Conservation (phyloP, 2,888 invertebrate species). For the Coleophora deauratella region DNA sequence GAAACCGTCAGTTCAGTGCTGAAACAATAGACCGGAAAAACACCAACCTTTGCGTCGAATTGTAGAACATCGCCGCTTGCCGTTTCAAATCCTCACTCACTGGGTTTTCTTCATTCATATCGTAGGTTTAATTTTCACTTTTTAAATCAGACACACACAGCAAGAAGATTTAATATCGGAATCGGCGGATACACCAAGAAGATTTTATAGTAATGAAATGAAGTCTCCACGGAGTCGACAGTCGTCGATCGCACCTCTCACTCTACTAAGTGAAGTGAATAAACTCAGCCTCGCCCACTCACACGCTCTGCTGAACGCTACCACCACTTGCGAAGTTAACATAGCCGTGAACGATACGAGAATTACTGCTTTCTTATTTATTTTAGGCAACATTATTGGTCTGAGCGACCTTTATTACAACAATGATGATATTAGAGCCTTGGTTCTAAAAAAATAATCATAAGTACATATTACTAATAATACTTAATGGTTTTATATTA, state of each 20-base stretch:
- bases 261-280: slow-evolving; percentile 30
- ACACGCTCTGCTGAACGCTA: slow-evolving; percentile 31
- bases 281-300: slow-evolving; percentile 33
- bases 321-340: slow-evolving; percentile 44
- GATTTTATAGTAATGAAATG: not conserved
- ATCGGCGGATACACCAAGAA: not conserved
- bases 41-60: slow-evolving; percentile 59
- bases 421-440: no score
- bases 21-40: slow-evolving; percentile 11
- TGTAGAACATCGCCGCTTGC: slow-evolving; percentile 66
- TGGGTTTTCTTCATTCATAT: slow-evolving; percentile 58
- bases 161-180: not conserved
- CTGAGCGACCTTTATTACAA: no score
- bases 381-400: not conserved
- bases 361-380: slow-evolving; percentile 7
- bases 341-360: slow-evolving; percentile 28
- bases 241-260: slow-evolving; percentile 65
- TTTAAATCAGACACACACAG: not conserved
- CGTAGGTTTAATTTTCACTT: slow-evolving; percentile 5
- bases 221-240: slow-evolving; percentile 24
- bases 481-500: no score
- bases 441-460: no score
- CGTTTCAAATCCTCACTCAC: slow-evolving; percentile 59
- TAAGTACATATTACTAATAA: no score
- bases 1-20: no score